Conservation (phyloP, 2,888 invertebrate genomes). For the Mantis religiosa region DNA sequence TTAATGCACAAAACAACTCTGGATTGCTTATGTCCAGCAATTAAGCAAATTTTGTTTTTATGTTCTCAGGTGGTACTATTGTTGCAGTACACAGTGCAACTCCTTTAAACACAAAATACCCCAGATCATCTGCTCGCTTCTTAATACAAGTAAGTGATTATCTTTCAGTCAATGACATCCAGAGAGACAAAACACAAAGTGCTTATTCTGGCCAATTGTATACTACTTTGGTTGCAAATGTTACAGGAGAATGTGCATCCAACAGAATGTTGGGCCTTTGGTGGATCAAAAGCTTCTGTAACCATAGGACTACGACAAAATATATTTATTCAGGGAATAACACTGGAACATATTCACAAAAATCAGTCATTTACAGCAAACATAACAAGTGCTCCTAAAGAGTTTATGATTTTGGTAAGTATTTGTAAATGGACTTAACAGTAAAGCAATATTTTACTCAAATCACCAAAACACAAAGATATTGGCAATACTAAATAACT, state of each 20-base stretch:
- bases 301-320: neutral
- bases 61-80: neutral
- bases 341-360: neutral
- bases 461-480: no score
- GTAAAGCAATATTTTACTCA: no score
- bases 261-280: neutral
- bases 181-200: neutral
- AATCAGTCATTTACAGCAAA: neutral
- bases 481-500: no score
- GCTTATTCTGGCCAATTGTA: neutral
- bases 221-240: neutral
- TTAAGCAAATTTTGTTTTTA: neutral
- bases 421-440: neutral
- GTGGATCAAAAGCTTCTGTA: neutral
- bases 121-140: neutral
- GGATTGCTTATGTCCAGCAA: no score
- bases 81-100: neutral
- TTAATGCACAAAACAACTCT: no score
- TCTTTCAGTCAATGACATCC: neutral
- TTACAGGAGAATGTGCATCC: neutral
- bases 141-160: neutral
- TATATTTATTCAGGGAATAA: neutral
- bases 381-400: neutral
- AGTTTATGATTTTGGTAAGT: neutral
- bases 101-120: neutral